phyloP scores from a whole-genome alignment of 2,113 vertebrate genomes.

The Ictalurus furcatus region DNA sequence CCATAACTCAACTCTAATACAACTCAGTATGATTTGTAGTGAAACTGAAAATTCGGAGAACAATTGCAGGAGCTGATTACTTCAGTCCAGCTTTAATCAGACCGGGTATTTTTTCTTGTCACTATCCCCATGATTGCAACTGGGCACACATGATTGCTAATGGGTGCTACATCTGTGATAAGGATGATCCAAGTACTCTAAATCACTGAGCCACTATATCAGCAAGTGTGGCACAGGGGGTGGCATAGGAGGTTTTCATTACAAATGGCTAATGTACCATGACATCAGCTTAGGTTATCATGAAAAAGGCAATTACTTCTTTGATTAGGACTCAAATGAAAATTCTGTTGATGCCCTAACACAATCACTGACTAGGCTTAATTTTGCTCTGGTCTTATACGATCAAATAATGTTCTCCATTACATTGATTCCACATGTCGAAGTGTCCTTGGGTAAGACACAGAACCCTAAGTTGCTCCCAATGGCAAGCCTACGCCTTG shows the following conservation, averaged over 20 bases:
- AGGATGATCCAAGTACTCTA: neutral
- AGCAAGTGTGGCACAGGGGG: neutral
- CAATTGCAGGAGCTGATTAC: conserved; percentile 20
- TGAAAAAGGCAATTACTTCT: neutral
- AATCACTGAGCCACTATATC: neutral
- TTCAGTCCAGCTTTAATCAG: conserved; percentile 19
- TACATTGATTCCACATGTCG: neutral
- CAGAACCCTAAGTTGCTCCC: too few species aligned
- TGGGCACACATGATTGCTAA: neutral
- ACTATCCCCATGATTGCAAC: conserved; percentile 11
- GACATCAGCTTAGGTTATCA: neutral
- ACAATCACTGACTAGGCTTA: neutral
- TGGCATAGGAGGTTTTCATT: neutral
- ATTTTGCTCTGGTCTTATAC: neutral
- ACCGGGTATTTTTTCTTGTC: neutral
- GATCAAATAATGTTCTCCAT: neutral
- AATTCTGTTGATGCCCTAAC: neutral
- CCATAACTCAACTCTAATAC: neutral
- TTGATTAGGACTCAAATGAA: neutral
- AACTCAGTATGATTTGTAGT: conserved; percentile 11
- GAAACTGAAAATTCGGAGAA: conserved; percentile 2
- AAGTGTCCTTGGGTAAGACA: too few species aligned
- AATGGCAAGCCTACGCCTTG: too few species aligned
- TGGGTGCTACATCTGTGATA: neutral
- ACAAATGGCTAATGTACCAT: neutral